Percentiles rank a stretch among this genome's conserved stretches.
phyloP scores from a whole-genome alignment of 2,888 invertebrate species.

The Perizoma flavofasciatum region DNA sequence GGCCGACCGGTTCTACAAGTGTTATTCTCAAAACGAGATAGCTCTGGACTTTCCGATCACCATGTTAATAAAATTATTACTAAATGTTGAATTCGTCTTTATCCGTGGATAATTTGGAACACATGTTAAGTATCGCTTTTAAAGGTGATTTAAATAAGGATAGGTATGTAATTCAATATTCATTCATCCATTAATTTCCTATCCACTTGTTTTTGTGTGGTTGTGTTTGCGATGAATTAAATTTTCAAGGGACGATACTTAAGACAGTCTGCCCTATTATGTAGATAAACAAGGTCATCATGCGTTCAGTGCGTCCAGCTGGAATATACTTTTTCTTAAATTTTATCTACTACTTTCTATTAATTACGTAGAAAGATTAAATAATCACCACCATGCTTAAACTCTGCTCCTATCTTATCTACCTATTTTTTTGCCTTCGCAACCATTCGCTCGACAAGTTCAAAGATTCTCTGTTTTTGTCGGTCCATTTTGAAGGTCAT shows the following conservation, averaged over 20 bases:
- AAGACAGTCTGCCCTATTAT: no score
- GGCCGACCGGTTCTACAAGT: conserved; percentile 78
- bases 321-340: no score
- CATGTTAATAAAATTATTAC: conserved; percentile 48
- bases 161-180: no score
- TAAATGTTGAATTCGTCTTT: conserved; percentile 38
- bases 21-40: conserved; percentile 81
- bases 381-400: conserved; percentile 2
- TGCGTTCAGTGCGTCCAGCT: no score
- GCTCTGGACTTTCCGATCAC: conserved; percentile 79
- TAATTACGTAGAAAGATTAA: background rate
- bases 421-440: conserved; percentile 13
- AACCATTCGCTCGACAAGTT: conserved; percentile 10
- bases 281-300: no score
- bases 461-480: conserved; percentile 51
- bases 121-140: no score
- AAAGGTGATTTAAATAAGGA: no score
- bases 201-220: no score
- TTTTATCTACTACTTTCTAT: no score
- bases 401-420: background rate
- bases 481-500: conserved; percentile 66
- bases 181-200: no score
- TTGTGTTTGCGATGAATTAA: no score
- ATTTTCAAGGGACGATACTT: no score
- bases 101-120: background rate